A percentile compares a stretch with the other conserved stretches of the same genome.
phyloP scores from a whole-genome alignment of 2,113 vertebrate genomes.

The Dissostichus mawsoni region DNA sequence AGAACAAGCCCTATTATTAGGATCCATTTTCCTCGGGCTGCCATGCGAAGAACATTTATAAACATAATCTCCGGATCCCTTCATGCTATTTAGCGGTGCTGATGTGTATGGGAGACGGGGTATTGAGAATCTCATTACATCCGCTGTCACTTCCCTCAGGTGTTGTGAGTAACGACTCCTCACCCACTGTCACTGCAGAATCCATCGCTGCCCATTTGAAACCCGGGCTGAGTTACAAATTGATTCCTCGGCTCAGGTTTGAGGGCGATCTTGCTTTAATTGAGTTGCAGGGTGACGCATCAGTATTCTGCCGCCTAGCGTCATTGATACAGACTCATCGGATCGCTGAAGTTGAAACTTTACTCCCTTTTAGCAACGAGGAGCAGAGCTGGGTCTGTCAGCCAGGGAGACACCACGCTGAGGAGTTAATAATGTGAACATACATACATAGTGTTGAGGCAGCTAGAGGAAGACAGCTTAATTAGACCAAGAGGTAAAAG shows the following conservation, averaged over 20 bases:
- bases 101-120: conserved; percentile 47
- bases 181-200: conserved; percentile 58
- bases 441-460: neutral
- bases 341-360: conserved; percentile 12
- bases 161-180: conserved; percentile 64
- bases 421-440: conserved; percentile 3
- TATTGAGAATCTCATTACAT: conserved; percentile 67
- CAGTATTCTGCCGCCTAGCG: conserved; percentile 40
- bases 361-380: neutral
- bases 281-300: conserved; percentile 64
- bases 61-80: conserved; percentile 31
- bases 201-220: conserved; percentile 58
- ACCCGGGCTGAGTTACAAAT: conserved; percentile 54
- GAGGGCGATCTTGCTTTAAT: conserved; percentile 59
- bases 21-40: neutral
- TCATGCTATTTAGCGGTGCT: conserved; percentile 46
- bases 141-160: conserved; percentile 71
- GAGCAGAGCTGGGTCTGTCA: neutral
- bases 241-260: conserved; percentile 68
- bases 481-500: neutral
- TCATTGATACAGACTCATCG: conserved; percentile 31
- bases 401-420: neutral
- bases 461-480: neutral
- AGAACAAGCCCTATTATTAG: conserved; percentile 12
- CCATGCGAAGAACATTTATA: conserved; percentile 30